These are phyloP conservation scores for Pterocles burchelli DNA, from an alignment of 2,113 vertebrate genomes.

Conservation along the genomic window DNA sequence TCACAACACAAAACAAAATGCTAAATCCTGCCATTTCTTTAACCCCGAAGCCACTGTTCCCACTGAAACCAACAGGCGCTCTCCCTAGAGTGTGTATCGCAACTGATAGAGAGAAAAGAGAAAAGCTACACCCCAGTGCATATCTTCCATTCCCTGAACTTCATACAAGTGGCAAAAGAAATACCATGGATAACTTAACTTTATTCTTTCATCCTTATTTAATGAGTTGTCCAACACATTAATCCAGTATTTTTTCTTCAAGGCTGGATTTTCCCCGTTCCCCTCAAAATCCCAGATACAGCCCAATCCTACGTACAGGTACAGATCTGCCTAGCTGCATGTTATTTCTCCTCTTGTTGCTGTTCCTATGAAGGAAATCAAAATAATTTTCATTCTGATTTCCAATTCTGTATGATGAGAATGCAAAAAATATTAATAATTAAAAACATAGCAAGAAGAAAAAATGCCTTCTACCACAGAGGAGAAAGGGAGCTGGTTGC, in stretches of 20 bases:
- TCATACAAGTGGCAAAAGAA: background rate
- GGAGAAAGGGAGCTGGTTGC: background rate
- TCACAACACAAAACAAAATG: background rate
- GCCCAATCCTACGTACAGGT: background rate
- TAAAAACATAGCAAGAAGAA: background rate
- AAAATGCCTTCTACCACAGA: background rate
- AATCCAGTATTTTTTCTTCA: background rate
- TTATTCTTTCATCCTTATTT: background rate
- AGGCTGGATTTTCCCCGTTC: background rate
- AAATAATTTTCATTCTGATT: background rate
- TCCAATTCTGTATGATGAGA: background rate
- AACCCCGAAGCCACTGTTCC: background rate
- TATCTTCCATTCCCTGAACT: background rate
- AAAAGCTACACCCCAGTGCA: background rate
- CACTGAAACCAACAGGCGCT: rapidly evolving
- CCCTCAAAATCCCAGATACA: background rate
- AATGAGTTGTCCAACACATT: background rate
- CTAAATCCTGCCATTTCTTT: background rate
- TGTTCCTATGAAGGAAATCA: background rate
- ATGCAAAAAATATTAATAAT: constrained; percentile 11
- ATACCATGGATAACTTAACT: background rate
- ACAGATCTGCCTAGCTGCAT: background rate
- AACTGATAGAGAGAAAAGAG: background rate
- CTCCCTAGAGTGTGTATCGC: rapidly evolving
- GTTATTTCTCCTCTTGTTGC: background rate